Base-by-base conservation (phyloP, 2,113 vertebrate genomes). In the Chaenocephalus aceratus region DNA sequence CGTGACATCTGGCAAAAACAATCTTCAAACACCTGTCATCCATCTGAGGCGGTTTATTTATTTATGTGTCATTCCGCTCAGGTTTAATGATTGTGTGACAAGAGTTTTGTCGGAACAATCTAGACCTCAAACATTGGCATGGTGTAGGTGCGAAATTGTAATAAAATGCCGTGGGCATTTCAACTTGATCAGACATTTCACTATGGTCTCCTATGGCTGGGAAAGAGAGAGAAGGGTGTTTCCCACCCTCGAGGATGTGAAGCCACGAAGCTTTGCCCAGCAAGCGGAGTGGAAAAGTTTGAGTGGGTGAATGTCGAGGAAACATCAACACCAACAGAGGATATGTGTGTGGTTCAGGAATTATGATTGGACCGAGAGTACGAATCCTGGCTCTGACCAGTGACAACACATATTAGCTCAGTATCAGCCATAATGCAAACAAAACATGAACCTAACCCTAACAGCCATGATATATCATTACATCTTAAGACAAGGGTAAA, bases 241-340 rank as follows among this genome's bases (percentile, higher is more conserved):
- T 62, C 60, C 76, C 54, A 68, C 64, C 65, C 64, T 77, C n/a
- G 3, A 44, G 2, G 13, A 77, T 41, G 9, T 44, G 53, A 70
- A 21, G 34, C 45, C n/a, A 12, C 26, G n/a, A 57, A 69, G 60
- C 36, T 53, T 48, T 56, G 18, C 59, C 53, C 13, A n/a, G 59
- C 49, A 79, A 79, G 62, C 59, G 15, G 63, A 65, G 63, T 77
- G 68, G 16, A 73, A 85, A 66, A 13, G 34, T 36, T 63, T 46
- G 57, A 12, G 15, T 58, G 9, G 45, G 49, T 49, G 41, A 72
- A 60, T 46, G n/a, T 14, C 44, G 49, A 64, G 61, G 54, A 49
- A 79, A 79, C 41, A 34, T 62, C 34, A 57, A 3, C 0, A 5
- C 30, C 11, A 81, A 46, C 64, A 7, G 30, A 73, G 36, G 61